Evolutionary conservation across 2,113 vertebrate species (phyloP), one percentile per base, ranked within the genome.

Genomic region (Lethenteron camtschaticum): DNA sequence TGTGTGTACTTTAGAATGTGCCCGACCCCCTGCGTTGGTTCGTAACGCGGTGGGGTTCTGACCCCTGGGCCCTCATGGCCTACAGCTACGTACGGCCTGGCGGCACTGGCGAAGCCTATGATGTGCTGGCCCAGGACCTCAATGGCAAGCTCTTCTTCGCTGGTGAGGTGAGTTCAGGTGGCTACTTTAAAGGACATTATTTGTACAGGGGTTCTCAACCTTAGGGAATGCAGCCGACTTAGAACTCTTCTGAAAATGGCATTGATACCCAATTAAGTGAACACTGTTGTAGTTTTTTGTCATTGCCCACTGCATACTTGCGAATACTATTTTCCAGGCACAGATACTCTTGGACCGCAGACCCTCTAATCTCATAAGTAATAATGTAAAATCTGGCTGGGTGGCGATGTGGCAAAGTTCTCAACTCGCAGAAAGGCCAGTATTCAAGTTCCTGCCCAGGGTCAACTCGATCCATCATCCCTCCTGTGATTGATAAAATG

Each of bases 51-150:
- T 99, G 91, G 91, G 87, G 81, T 79, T 82, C 79, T 70, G 94
- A 99, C 75, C 71, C 78, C 3, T 99, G 94, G 94, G 85, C 91
- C 57, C 90, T 89, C 80, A 99, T 96, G 94, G 90, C 90, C 0
- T 99, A 99, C 74, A 95, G 89, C 74, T 99, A 90, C 68, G 90
- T 99, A 72, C 95, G 86, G 81, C 91, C 89, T 0, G 88, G 89
- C 5, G 94, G 94, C 69, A 96, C 86, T 0, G 94, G 94, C 1
- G 94, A 99, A 79, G 90, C 90, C 70, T 99, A 96, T 0, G 91
- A 99, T 69, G 82, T 90, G 75, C 80, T 96, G 5, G 90, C 94
- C 56, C 91, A 96, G 76, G 94, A 99, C 70, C 77, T 99, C 69
- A 88, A 95, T 75, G 86, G 88, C 70, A 94, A 84, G 72, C 8